Base-by-base conservation (phyloP, 2,888 invertebrate genomes). In the Choristoneura rosaceana region DNA sequence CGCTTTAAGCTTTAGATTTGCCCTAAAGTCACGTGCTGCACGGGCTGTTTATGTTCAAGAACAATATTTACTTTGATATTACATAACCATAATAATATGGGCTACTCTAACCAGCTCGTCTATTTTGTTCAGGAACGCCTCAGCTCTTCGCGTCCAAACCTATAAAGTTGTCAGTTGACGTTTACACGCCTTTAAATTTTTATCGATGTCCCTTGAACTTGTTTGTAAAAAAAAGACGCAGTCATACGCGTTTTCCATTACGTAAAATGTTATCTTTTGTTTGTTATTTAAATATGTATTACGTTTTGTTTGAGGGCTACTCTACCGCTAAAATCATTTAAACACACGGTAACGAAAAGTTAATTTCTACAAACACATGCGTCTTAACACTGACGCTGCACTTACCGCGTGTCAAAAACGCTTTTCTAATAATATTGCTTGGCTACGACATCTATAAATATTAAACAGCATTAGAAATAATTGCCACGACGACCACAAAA, bases 141-240 rank as follows among this genome's bases (percentile, higher is more conserved):
- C 38, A 38, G 5, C 38, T 38, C 50, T 33, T 63, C 25, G 34
- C 60, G 15, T 41, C 14, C 64, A 70, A 70, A 12, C 55, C 43
- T 67, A 55, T 43, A 34, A 64, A 60, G 61, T 71, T 47, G 62
- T 34, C 5, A 45, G 14, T 47, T 17, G 60, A 70, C 25, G 41
- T 50, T 50, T 14, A 64, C 59, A 55, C 65, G 41, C 52, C 33
- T 55, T 61, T 15, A 70, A 47, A 43, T 14, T 59, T 64, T 68
- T 73, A 69, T 73, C 68, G 17, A 38, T 34, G 64, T 73, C 73
- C 69, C 73, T 64, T 73, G 68, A 73, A 73, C 73, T 73, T 73
- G 68, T 68, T 68, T 68, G 33, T 47, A 62, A 50, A 63, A 62
- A 61, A 47, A 67, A 62, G 34, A 62, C 70, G 60, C 15, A 66